Evolutionary conservation across 2,797 vertebrate genomes (phyloP), one percentile per base, ranked within the genome.

Genomic region (Tenualosa ilisha): DNA sequence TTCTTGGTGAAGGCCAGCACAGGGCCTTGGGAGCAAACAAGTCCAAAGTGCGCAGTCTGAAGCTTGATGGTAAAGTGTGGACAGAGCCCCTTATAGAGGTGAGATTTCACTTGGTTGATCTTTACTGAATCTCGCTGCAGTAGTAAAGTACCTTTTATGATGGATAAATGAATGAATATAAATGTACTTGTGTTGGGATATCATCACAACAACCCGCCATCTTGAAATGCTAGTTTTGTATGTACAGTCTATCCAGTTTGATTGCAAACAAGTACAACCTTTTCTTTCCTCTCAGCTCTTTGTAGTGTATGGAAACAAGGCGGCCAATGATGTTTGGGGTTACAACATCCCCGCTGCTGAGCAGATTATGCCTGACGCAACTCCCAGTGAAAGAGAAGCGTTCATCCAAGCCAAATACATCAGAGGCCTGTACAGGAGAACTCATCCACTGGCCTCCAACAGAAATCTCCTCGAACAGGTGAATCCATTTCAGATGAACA

Each of bases 1-100:
- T 31, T 31, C 51, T 50, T 26, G 43, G 17, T 81, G 22, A 84
- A 95, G 95, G 92, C 85, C 93, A 94, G 31, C 95, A 95, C 84
- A 91, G 94, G 15, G 88, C 88, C 68, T 84, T 96, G 84, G 91
- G 95, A 0, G 91, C 82, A 53, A 92, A 83, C 22, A 81, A 93
- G 82, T 96, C 96, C 0, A 96, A 95, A 86, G 93, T 96, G 1
- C 93, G 95, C 31, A 94, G 95, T 82, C 92, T 96, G 85, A 95
- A 90, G 88, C 87, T 96, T 91, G 96, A 96, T 91, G 93, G 31
- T 89, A 96, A 95, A 81, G 86, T 94, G 46, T 96, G 96, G 96
- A 95, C 94, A 0, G 94, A 96, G 63, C 93, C 94, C 37, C 54
- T 96, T 7, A 86, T 95, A 22, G 92, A 95, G 93, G 95, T 95